Percentiles rank a stretch among this genome's conserved stretches.
These are phyloP conservation scores for Neolamprologus brichardi DNA, from an alignment of 2,113 vertebrate species.

Conservation along the genomic window DNA sequence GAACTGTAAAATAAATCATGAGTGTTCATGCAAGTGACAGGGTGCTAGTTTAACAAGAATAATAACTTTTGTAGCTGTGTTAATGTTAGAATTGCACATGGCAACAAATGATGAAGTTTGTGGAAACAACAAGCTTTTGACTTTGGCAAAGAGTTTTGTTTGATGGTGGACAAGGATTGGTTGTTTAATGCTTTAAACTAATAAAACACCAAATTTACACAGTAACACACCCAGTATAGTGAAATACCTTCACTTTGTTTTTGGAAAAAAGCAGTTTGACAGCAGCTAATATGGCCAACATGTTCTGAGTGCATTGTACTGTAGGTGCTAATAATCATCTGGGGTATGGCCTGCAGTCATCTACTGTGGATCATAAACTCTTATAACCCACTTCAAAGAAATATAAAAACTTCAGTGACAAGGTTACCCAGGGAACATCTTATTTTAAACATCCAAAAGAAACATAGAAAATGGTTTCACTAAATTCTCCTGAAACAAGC, in stretches of 20 bases:
- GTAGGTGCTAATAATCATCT: not conserved
- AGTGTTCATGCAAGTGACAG: not conserved
- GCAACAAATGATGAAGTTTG: rapidly evolving
- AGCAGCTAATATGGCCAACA: not conserved
- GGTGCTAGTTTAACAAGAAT: not conserved
- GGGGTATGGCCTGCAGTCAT: not conserved
- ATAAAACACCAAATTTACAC: not conserved
- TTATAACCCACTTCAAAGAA: not conserved
- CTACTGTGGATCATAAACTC: not conserved
- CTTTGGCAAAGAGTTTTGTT: not conserved
- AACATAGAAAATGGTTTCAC: not conserved
- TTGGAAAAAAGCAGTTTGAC: not conserved
- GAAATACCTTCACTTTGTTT: not conserved
- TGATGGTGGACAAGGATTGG: not conserved
- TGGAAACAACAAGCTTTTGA: not conserved
- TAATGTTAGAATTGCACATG: not conserved
- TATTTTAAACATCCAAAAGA: not conserved
- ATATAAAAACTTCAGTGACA: not conserved
- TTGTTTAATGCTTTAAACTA: not conserved
- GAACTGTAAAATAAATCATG: not conserved
- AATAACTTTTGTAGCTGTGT: not conserved
- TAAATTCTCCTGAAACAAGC: not conserved
- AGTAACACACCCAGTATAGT: not conserved
- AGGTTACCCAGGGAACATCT: not conserved
- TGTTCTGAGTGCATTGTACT: not conserved